Conservation (phyloP, 2,113 vertebrate genomes). For the Thinocorus orbignyianus region DNA sequence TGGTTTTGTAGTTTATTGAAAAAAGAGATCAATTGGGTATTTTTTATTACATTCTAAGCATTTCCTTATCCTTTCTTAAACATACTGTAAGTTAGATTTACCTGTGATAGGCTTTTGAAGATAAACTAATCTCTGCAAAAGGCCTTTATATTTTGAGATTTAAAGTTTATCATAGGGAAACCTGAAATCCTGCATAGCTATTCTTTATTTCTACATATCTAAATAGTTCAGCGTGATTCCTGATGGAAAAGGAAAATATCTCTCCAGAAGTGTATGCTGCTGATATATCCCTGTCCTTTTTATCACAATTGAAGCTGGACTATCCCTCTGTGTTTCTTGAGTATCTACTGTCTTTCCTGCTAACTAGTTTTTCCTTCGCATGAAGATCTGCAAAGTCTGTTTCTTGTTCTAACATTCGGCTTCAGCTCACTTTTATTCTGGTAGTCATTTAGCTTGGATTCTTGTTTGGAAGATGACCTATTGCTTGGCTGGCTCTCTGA, state of each 20-base stretch:
- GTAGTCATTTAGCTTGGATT: neutral
- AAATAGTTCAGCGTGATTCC: neutral
- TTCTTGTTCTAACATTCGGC: neutral
- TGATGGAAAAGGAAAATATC: neutral
- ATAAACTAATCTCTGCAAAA: neutral
- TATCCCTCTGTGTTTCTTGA: neutral
- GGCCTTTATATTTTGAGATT: neutral
- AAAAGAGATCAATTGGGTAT: neutral
- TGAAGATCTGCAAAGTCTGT: neutral
- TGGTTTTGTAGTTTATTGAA: neutral
- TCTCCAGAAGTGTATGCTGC: neutral
- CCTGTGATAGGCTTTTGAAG: neutral
- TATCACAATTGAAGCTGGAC: neutral
- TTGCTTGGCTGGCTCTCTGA: neutral
- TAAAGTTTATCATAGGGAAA: neutral
- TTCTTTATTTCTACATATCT: neutral
- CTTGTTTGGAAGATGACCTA: neutral
- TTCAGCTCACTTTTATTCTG: neutral
- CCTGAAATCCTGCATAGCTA: neutral
- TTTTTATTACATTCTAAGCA: neutral
- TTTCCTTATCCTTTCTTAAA: neutral
- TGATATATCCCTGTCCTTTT: neutral
- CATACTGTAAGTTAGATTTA: neutral
- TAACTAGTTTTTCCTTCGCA: neutral
- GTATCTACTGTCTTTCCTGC: neutral